Evolutionary conservation across 1,140 invertebrate species (phyloP), one percentile per base, ranked within the genome.

Genomic region (Drosophila orosa): DNA sequence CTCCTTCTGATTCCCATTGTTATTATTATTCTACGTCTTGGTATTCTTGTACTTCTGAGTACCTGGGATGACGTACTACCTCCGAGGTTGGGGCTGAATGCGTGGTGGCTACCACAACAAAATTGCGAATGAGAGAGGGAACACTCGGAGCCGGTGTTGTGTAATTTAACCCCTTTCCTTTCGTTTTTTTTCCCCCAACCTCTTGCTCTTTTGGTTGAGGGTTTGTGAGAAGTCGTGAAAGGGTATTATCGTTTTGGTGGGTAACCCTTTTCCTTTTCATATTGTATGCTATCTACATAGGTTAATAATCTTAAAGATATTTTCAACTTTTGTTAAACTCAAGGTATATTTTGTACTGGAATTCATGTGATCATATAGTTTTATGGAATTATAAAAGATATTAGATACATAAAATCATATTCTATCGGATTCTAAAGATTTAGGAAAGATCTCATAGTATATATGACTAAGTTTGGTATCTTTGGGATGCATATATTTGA

Each of bases 61-160:
- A 71, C 50, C 65, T 57, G 40, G 27, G 42, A 71, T 71, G 68
- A 71, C 68, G 68, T 71, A 71, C 31, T 69, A 68, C 65, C 65
- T 9, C 62, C 6, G n/a, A 15, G 40, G 24, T 45, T 35, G 22
- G 31, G 24, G 31, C 44, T 33, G 65, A 65, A 31, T 59, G 60
- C 56, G 35, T 58, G 27, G 35, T 58, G 27, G 61, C 65, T 68
- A 68, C 60, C 65, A 68, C 65, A 68, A 68, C 61, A 68, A 66
- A 68, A 66, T 66, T 29, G 6, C 65, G 27, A 66, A 66, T 66
- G 45, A 54, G 65, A 52, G 61, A 68, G 61, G 60, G 10, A 44
- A n/a, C 13, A 24, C 29, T 42, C 31, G 13, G 22, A 27, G 60
- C 35, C 60, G 60, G 35, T 44, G 35, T 66, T 68, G 45, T 66